A percentile compares a stretch with the other conserved stretches of the same genome.
These are phyloP conservation scores for Hydrolagus affinis DNA, from an alignment of 2,113 vertebrate species.

Conservation along the genomic window DNA sequence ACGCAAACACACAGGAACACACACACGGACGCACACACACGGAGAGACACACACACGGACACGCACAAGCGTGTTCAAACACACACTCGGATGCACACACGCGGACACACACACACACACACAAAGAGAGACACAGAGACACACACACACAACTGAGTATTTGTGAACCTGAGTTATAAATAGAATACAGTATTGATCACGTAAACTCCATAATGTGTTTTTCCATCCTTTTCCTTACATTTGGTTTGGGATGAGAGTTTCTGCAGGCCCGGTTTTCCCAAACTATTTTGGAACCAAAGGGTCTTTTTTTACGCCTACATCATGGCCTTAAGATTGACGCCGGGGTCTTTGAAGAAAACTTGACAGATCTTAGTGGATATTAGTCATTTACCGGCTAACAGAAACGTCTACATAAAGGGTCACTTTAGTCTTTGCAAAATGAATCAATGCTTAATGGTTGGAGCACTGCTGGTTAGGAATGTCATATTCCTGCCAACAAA, in stretches of 20 bases:
- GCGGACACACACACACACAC: too few species aligned
- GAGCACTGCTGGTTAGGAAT: neutral
- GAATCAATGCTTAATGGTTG: neutral
- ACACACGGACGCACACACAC: too few species aligned
- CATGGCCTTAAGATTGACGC: too few species aligned
- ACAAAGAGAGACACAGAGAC: too few species aligned
- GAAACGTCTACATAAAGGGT: neutral
- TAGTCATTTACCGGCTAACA: neutral
- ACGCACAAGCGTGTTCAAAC: too few species aligned
- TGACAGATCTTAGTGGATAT: neutral
- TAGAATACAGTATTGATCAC: neutral
- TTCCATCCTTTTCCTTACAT: neutral
- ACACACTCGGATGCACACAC: too few species aligned
- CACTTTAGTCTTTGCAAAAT: conserved; percentile 25
- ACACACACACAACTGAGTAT: too few species aligned
- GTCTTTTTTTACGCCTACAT: too few species aligned
- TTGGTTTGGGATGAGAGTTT: neutral
- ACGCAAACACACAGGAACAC: too few species aligned
- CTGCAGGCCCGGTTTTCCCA: neutral
- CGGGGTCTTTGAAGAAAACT: neutral
- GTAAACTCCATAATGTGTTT: neutral
- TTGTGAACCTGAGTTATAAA: too few species aligned
- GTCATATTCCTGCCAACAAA: neutral
- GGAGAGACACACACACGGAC: too few species aligned
- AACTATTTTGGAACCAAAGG: too few species aligned